Base-by-base conservation (phyloP, 1,140 invertebrate species). In the Trichonephila inaurata region DNA sequence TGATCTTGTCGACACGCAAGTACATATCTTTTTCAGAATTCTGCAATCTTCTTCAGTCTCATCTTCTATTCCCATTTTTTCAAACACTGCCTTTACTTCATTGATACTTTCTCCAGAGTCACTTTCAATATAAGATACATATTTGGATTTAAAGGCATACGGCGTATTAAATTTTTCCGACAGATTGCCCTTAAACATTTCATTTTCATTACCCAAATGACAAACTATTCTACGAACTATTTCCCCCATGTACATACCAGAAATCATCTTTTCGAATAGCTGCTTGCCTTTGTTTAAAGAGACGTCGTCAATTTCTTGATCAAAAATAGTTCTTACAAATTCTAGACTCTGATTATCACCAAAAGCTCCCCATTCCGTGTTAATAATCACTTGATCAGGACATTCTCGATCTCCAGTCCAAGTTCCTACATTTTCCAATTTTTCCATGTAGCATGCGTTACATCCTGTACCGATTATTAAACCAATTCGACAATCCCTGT, bases 361-460 rank as follows among this genome's bases (percentile, higher is more conserved):
- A 94, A 96, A 96, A 51, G 95, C 95, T 33, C 95, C 95, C 95
- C 96, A 96, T 94, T 96, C 95, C 16, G 95, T 96, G 85, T 95
- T 95, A 14, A 95, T 95, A 40, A 96, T 95, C 61, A 95, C 95
- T 93, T 95, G 94, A 10, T 95, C 92, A 51, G 96, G 95, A 51
- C 92, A 89, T n/a, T 95, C 82, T 0, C 16, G 8, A 64, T 89
- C 92, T 66, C 94, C 94, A 51, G 86, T 87, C 81, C 86, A 95
- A 40, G 94, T 95, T 89, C 97, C 97, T 14, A 97, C 97, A 95
- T 97, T 97, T 87, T 97, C 96, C 81, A 98, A 97, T 95, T 97
- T 97, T 95, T 99, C 99, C 51, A 99, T 98, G 95, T 99, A 99
- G 95, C 99, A 99, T 0, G 99, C 99, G 96, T 99, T 99, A 94